phyloP scores from a whole-genome alignment of 1,140 invertebrate species.

The Phymorhynchus buccinoides region DNA sequence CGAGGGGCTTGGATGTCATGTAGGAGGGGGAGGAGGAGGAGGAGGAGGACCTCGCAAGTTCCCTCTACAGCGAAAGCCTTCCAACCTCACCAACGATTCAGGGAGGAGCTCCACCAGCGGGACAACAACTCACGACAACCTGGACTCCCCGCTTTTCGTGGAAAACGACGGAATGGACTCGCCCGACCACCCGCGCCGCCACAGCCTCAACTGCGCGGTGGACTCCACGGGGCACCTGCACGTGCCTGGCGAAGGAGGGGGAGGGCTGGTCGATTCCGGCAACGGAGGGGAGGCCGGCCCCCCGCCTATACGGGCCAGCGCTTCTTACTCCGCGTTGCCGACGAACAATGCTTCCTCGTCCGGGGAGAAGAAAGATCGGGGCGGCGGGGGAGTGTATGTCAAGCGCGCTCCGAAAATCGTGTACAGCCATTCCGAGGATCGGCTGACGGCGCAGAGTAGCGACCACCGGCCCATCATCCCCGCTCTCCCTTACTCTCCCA shows the following conservation, averaged over 20 bases:
- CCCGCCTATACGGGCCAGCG: slow-evolving; percentile 14
- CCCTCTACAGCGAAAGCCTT: slow-evolving; percentile 61
- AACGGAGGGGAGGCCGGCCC: neutral
- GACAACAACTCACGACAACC: slow-evolving; percentile 51
- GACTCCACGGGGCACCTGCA: slow-evolving; percentile 64
- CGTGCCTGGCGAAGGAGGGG: slow-evolving; percentile 50
- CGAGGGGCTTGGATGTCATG: no score
- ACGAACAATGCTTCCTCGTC: slow-evolving; percentile 76
- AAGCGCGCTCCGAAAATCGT: slow-evolving; percentile 65
- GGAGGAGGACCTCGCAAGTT: slow-evolving; percentile 43
- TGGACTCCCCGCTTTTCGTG: slow-evolving; percentile 31
- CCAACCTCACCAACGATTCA: slow-evolving; percentile 67
- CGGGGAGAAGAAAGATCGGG: slow-evolving; percentile 37
- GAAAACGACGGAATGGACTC: neutral
- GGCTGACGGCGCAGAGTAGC: slow-evolving; percentile 48
- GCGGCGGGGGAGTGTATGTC: slow-evolving; percentile 77
- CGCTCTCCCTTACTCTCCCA: slow-evolving; percentile 84
- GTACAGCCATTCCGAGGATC: slow-evolving; percentile 69
- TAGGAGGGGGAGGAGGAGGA: neutral
- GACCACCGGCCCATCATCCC: slow-evolving; percentile 80
- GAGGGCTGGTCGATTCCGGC: neutral
- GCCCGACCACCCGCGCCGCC: slow-evolving; percentile 44
- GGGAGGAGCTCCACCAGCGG: slow-evolving; percentile 63
- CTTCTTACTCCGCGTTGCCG: slow-evolving; percentile 22
- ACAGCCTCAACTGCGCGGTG: slow-evolving; percentile 57